Conservation (phyloP, 2,888 invertebrate genomes). For the Protonemura montana region DNA sequence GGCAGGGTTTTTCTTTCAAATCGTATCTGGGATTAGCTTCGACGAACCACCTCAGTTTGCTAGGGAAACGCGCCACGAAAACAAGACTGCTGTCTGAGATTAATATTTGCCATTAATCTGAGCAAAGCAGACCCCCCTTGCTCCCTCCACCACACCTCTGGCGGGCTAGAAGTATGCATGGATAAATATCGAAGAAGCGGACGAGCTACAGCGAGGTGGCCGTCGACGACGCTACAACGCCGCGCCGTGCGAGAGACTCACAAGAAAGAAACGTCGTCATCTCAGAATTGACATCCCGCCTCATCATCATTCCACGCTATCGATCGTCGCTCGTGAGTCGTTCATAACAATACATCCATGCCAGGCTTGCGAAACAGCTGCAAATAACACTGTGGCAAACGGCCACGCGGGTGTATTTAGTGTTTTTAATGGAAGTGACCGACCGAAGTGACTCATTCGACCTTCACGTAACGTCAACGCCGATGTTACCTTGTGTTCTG, state of each 20-base stretch:
- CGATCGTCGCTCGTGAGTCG: background rate
- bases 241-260: background rate
- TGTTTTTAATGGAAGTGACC: too few relatives aligned
- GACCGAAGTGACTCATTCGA: too few relatives aligned
- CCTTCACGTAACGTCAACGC: too few relatives aligned
- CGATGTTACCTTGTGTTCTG: too few relatives aligned
- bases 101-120: slow-evolving; percentile 7
- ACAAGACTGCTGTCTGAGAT: background rate
- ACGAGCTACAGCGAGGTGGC: too few relatives aligned
- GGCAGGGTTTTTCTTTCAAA: background rate
- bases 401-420: too few relatives aligned
- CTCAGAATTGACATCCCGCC: background rate
- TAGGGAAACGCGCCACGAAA: background rate
- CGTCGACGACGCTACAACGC: too few relatives aligned
- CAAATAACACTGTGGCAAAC: too few relatives aligned
- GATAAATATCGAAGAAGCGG: too few relatives aligned
- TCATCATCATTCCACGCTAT: background rate
- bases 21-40: background rate
- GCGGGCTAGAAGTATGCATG: too few relatives aligned
- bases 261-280: background rate
- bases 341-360: background rate
- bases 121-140: background rate
- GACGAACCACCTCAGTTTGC: background rate
- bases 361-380: too few relatives aligned
- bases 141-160: background rate